phyloP scores from a whole-genome alignment of 1,140 invertebrate species.

The Phymastichus coffea region DNA sequence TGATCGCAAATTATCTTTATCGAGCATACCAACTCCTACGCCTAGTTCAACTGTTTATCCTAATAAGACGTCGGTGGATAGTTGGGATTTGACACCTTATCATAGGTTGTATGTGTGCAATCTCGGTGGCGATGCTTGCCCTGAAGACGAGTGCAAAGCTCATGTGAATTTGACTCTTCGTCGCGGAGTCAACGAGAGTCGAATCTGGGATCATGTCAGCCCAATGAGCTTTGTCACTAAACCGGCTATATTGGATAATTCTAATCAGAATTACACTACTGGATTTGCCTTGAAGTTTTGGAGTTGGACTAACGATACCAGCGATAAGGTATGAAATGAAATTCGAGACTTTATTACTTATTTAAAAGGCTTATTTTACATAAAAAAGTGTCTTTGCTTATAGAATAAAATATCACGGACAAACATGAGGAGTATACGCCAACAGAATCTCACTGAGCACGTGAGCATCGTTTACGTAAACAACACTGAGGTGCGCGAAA shows the following conservation, averaged over 20 bases:
- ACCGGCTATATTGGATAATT: conserved; percentile 61
- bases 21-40: neutral
- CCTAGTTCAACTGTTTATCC: conserved; percentile 16
- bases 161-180: conserved; percentile 63
- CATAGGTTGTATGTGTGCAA: conserved; percentile 63
- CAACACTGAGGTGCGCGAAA: conserved; percentile 67
- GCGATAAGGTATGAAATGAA: conserved; percentile 9
- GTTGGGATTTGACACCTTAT: conserved; percentile 40
- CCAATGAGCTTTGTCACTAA: conserved; percentile 66
- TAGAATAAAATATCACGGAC: conserved; percentile 32
- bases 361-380: conserved; percentile 27
- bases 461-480: conserved; percentile 77
- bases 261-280: conserved; percentile 55
- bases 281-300: conserved; percentile 80
- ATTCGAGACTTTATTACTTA: neutral
- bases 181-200: conserved; percentile 53
- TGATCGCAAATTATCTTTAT: conserved; percentile 25
- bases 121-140: conserved; percentile 63
- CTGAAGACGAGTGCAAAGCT: conserved; percentile 61
- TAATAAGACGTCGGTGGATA: conserved; percentile 28
- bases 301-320: conserved; percentile 62
- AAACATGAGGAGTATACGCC: conserved; percentile 39
- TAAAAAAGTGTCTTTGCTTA: neutral
- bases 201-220: conserved; percentile 61
- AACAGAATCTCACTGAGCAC: conserved; percentile 64